Conservation (phyloP, 2,797 vertebrate species). For the Coregonus ussuriensis region DNA sequence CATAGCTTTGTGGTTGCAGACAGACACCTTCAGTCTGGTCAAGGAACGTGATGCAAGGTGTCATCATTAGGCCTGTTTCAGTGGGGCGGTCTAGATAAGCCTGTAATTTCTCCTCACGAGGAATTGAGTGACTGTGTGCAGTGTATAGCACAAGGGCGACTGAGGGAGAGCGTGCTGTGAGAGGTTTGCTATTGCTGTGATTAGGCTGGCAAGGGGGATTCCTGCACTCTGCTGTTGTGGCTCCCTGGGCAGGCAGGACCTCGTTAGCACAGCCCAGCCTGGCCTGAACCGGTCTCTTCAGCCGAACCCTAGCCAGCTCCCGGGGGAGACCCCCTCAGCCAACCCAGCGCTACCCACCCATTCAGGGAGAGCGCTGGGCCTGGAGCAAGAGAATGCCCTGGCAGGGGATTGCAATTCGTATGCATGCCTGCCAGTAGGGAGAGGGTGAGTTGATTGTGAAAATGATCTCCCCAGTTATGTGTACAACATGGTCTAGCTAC, state of each 20-base stretch:
- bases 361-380: neutral
- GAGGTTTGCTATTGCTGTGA: constrained; percentile 1
- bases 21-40: neutral
- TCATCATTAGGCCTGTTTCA: neutral
- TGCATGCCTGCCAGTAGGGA: constrained; percentile 57
- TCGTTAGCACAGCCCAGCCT: constrained; percentile 46
- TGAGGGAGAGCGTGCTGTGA: neutral
- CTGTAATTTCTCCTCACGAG: no score
- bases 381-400: constrained; percentile 48
- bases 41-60: neutral
- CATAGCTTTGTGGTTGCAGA: neutral
- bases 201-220: constrained; percentile 38
- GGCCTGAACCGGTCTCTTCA: constrained; percentile 8
- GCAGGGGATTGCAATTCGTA: constrained; percentile 62
- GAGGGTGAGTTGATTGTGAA: constrained; percentile 72
- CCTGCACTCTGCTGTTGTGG: constrained; percentile 36
- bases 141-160: neutral
- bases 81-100: neutral
- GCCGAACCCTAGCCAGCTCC: constrained; percentile 31
- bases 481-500: constrained; percentile 54
- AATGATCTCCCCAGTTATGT: constrained; percentile 71
- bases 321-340: neutral
- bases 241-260: constrained; percentile 29
- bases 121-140: neutral
- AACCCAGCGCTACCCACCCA: constrained; percentile 33